Conservation (phyloP, 2,888 invertebrate species). For the Entomobrya proxima region DNA sequence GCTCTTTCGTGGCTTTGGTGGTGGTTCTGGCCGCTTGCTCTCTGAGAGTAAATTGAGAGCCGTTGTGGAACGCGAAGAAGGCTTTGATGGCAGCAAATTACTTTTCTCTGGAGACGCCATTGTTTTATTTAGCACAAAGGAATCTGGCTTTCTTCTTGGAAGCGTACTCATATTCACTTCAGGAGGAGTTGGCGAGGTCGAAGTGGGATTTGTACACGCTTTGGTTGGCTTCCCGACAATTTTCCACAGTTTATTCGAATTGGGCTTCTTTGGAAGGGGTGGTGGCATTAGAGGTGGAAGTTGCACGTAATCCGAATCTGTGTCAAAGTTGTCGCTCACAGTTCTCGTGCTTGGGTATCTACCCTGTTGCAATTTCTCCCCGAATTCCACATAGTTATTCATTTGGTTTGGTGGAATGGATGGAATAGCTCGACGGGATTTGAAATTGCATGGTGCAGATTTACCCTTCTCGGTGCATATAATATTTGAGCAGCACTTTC, state of each 20-base stretch:
- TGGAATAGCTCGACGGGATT: slow-evolving; percentile 49
- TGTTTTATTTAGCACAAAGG: neutral
- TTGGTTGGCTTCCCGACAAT: slow-evolving; percentile 67
- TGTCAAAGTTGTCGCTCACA: slow-evolving; percentile 90
- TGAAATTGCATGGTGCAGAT: neutral
- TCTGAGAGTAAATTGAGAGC: slow-evolving; percentile 71
- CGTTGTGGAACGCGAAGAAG: slow-evolving; percentile 72
- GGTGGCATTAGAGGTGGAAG: slow-evolving; percentile 78
- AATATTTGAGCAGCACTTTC: slow-evolving; percentile 65
- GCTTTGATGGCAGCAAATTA: slow-evolving; percentile 63
- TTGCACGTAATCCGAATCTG: slow-evolving; percentile 93
- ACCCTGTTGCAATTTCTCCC: slow-evolving; percentile 74
- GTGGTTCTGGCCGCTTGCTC: slow-evolving; percentile 71
- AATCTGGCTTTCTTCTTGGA: slow-evolving; percentile 68
- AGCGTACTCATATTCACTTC: slow-evolving; percentile 70
- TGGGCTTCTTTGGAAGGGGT: slow-evolving; percentile 71
- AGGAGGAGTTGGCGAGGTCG: slow-evolving; percentile 53
- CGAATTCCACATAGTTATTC: slow-evolving; percentile 74
- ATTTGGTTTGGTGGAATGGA: slow-evolving; percentile 56
- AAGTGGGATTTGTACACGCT: slow-evolving; percentile 51
- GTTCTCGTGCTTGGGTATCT: slow-evolving; percentile 77
- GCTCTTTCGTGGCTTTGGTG: slow-evolving; percentile 73
- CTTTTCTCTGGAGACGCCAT: slow-evolving; percentile 12
- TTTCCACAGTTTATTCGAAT: slow-evolving; percentile 74
- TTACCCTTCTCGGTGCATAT: slow-evolving; percentile 52